Conservation (phyloP, 2,113 vertebrate genomes). For the Leucoraja erinaceus region DNA sequence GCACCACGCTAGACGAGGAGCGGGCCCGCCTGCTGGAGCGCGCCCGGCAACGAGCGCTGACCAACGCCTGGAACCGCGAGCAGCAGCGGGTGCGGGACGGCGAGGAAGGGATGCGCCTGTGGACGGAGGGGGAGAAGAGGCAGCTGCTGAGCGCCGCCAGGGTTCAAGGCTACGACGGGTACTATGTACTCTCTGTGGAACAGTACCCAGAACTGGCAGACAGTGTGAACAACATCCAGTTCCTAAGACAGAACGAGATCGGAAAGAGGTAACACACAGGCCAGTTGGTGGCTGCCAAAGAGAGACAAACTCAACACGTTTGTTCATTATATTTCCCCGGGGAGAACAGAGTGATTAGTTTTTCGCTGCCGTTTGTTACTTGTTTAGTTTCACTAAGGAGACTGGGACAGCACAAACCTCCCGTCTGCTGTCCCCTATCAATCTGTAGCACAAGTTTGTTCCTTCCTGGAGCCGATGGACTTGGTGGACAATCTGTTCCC, state of each 20-base stretch:
- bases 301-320: constrained; percentile 54
- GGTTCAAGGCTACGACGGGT: constrained; percentile 92
- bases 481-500: too few species aligned
- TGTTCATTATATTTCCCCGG: constrained; percentile 39
- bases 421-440: too few species aligned
- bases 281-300: constrained; percentile 66
- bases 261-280: constrained; percentile 93
- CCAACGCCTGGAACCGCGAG: constrained; percentile 83
- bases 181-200: constrained; percentile 96
- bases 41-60: constrained; percentile 84
- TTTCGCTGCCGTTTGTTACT: constrained; percentile 66
- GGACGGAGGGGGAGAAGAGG: constrained; percentile 96
- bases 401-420: constrained; percentile 35
- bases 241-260: constrained; percentile 96
- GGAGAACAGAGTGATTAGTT: constrained; percentile 64
- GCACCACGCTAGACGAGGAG: constrained; percentile 89
- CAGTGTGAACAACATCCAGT: constrained; percentile 94
- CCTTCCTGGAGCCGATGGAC: too few species aligned
- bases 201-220: constrained; percentile 97
- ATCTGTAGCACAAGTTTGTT: too few species aligned
- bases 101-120: constrained; percentile 84
- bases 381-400: constrained; percentile 53
- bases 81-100: constrained; percentile 86
- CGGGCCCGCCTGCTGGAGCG: constrained; percentile 88
- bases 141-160: constrained; percentile 89